A percentile compares a stretch with the other conserved stretches of the same genome.
These are phyloP conservation scores for Acanthaster planci DNA, from an alignment of 35 echinoderm and acorn worm species.

Conservation along the genomic window DNA sequence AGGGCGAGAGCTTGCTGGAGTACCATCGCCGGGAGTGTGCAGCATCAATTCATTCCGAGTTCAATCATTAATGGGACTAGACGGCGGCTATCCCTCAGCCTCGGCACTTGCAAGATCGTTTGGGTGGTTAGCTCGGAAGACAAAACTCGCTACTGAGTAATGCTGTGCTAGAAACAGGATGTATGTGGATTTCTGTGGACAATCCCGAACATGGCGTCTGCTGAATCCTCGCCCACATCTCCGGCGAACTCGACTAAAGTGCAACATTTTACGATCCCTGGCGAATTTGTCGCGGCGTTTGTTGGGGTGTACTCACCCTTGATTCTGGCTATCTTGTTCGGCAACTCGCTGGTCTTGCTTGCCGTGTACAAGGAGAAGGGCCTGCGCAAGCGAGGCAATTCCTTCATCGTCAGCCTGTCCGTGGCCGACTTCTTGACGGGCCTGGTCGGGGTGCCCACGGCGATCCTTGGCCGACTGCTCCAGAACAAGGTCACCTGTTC, in stretches of 20 bases:
- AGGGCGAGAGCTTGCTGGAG: too few species aligned
- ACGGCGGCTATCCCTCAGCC: too few species aligned
- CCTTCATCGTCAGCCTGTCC: slow-evolving; percentile 45
- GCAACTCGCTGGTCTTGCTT: slow-evolving; percentile 38
- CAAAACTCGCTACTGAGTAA: too few species aligned
- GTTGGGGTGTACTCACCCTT: background rate
- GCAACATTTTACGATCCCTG: background rate
- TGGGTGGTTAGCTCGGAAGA: too few species aligned
- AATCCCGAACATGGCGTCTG: background rate
- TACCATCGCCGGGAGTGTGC: too few species aligned
- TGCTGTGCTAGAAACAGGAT: too few species aligned
- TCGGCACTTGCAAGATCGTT: too few species aligned
- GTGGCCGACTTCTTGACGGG: slow-evolving; percentile 44
- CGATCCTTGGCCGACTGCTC: background rate
- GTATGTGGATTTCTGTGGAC: too few species aligned
- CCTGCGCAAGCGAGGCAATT: slow-evolving; percentile 29
- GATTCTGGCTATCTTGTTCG: background rate
- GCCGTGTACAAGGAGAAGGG: slow-evolving; percentile 4
- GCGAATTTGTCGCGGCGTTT: background rate
- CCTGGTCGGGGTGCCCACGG: background rate
- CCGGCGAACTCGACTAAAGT: background rate
- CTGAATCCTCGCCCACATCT: background rate
- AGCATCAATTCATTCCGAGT: too few species aligned
- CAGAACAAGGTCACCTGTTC: slow-evolving; percentile 27
- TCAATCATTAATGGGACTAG: too few species aligned